phyloP scores from a whole-genome alignment of 2,113 vertebrate species.

The Chloropsis cyanopogon region DNA sequence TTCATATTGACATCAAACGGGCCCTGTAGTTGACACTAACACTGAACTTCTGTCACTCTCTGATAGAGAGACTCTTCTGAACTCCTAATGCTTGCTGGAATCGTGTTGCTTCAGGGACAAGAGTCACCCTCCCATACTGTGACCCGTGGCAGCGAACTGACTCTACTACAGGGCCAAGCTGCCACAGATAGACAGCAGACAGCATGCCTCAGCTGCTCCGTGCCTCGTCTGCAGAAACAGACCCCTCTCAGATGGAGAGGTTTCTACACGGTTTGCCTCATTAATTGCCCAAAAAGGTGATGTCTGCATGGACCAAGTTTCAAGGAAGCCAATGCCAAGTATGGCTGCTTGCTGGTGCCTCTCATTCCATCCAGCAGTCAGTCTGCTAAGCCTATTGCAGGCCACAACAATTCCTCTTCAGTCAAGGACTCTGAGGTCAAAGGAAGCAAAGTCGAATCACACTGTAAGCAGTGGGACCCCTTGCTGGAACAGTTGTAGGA shows the following conservation, averaged over 20 bases:
- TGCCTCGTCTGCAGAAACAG: not conserved
- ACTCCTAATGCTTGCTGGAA: not conserved
- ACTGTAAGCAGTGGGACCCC: not conserved
- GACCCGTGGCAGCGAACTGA: slow-evolving; percentile 75
- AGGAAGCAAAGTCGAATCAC: not conserved
- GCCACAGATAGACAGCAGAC: not conserved
- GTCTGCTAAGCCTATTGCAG: not conserved
- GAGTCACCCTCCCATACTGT: slow-evolving; percentile 80
- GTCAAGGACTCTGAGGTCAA: not conserved
- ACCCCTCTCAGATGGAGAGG: not conserved
- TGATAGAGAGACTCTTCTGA: not conserved
- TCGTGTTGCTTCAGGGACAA: not conserved
- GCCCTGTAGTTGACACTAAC: not conserved
- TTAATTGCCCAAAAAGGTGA: not conserved
- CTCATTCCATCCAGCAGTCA: not conserved
- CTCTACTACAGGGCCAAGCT: slow-evolving; percentile 75
- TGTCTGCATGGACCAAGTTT: not conserved
- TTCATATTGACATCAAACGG: not conserved
- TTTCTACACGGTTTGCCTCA: not conserved
- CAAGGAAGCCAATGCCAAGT: not conserved
- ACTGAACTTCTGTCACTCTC: not conserved
- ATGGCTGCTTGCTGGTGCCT: not conserved
- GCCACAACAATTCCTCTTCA: not conserved
- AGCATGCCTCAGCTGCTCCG: accelerated
- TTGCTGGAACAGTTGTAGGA: not conserved